Percentiles rank a stretch among this genome's conserved stretches.
phyloP scores from a whole-genome alignment of 2,888 invertebrate species.

The Drosophila kanekoi region DNA sequence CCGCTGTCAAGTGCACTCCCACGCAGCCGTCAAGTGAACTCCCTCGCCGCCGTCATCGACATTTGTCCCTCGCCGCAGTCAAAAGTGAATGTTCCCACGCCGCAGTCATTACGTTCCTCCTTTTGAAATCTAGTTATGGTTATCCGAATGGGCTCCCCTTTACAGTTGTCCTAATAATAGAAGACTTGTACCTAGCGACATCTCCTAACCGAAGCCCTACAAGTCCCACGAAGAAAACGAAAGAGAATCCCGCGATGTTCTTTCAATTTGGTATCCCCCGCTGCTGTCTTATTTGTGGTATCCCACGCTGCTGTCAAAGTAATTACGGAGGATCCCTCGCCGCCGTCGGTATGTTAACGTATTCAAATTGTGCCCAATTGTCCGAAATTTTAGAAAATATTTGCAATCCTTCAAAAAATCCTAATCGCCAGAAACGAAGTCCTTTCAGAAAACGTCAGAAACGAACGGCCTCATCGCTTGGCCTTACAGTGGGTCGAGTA shows the following conservation, averaged over 20 bases:
- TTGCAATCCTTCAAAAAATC: slow-evolving; percentile 35
- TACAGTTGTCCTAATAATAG: neutral
- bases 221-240: slow-evolving; percentile 61
- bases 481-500: slow-evolving; percentile 19
- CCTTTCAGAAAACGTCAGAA: slow-evolving; percentile 36
- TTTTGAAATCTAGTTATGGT: neutral
- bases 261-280: slow-evolving; percentile 57
- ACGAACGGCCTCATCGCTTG: slow-evolving; percentile 26
- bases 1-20: slow-evolving; percentile 44
- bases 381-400: slow-evolving; percentile 23
- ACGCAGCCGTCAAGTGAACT: slow-evolving; percentile 54
- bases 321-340: slow-evolving; percentile 30
- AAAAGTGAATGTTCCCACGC: neutral
- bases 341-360: slow-evolving; percentile 25
- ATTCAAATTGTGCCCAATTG: slow-evolving; percentile 16
- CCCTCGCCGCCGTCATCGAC: slow-evolving; percentile 34
- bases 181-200: slow-evolving; percentile 64
- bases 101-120: neutral
- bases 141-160: neutral
- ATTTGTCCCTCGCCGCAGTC: no score
- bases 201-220: slow-evolving; percentile 72
- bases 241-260: slow-evolving; percentile 40
- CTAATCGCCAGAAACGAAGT: slow-evolving; percentile 32
- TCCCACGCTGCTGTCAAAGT: slow-evolving; percentile 72
- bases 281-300: slow-evolving; percentile 39